These are phyloP conservation scores for Scaptomyza reducta DNA, from an alignment of 2,888 invertebrate species.

Conservation along the genomic window DNA sequence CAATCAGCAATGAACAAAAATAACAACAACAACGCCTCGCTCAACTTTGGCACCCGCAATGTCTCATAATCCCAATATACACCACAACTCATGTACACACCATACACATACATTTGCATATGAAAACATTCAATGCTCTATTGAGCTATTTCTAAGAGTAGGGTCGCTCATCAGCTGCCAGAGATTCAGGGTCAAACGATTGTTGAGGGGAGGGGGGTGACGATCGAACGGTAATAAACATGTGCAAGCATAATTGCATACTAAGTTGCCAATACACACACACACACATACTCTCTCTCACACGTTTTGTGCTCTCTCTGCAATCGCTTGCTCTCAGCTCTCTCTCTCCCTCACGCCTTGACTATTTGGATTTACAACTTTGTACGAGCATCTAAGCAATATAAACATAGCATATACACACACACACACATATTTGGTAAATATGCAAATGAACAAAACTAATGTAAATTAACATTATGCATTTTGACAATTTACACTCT, in stretches of 20 bases:
- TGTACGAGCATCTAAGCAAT: too few species aligned
- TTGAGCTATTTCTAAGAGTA: neutral
- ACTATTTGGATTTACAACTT: too few species aligned
- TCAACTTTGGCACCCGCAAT: neutral
- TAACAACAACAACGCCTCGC: conserved; percentile 6
- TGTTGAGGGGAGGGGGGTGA: neutral
- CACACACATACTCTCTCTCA: conserved; percentile 20
- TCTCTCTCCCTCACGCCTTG: too few species aligned
- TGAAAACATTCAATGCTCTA: neutral
- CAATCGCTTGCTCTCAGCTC: too few species aligned
- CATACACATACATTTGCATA: too few species aligned
- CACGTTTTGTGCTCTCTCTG: neutral
- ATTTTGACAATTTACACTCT: too few species aligned
- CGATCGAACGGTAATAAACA: conserved; percentile 2
- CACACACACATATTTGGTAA: too few species aligned
- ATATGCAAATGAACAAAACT: too few species aligned
- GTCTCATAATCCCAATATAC: neutral
- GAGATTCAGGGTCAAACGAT: conserved; percentile 2
- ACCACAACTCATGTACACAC: conserved; percentile 12
- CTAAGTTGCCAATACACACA: conserved; percentile 28
- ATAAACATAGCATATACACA: too few species aligned
- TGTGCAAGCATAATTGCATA: neutral
- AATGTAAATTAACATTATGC: too few species aligned
- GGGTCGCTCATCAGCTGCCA: neutral
- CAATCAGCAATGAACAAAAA: conserved; percentile 3